A percentile compares a stretch with the other conserved stretches of the same genome.
Evolutionary conservation across 2,888 invertebrate species (phyloP).

Genomic region (Zaprionus obscuricornis): DNA sequence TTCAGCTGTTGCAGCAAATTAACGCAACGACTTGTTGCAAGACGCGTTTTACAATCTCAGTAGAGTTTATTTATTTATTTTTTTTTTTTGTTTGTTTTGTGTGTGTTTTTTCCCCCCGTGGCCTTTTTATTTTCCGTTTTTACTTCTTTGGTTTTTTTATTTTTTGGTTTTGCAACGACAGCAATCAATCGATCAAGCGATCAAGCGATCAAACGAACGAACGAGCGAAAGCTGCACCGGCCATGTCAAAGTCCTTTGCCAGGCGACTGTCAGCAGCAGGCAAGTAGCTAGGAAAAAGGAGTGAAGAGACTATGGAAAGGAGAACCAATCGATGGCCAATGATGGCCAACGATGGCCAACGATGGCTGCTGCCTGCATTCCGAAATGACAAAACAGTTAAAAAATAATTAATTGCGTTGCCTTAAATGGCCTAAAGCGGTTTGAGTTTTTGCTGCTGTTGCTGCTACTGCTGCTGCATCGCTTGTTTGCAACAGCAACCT

Average conservation of each 20-base stretch:
- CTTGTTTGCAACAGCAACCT: constrained; percentile 60
- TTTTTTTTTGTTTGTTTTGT: constrained; percentile 15
- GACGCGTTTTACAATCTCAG: constrained; percentile 73
- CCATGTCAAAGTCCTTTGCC: constrained; percentile 75
- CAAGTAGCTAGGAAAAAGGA: constrained; percentile 25
- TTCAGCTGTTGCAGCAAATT: constrained; percentile 77
- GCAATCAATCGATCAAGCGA: constrained; percentile 83
- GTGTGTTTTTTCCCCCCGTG: constrained; percentile 19
- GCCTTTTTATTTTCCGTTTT: constrained; percentile 8
- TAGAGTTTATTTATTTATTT: constrained; percentile 33
- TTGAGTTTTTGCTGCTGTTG: constrained; percentile 58
- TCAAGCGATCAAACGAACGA: constrained; percentile 78
- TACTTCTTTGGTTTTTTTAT: background rate
- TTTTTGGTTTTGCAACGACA: constrained; percentile 59
- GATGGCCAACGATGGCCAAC: constrained; percentile 68
- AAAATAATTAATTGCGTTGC: constrained; percentile 84
- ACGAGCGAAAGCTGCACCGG: constrained; percentile 76
- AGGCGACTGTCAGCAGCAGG: no score
- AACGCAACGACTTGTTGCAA: constrained; percentile 81
- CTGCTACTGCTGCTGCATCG: constrained; percentile 44
- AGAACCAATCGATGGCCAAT: constrained; percentile 15
- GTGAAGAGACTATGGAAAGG: constrained; percentile 4
- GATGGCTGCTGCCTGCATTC: constrained; percentile 78
- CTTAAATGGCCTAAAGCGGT: constrained; percentile 82
- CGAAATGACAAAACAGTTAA: constrained; percentile 84